Evolutionary conservation across 2,797 vertebrate species (phyloP).

Genomic region (Enoplosus armatus): DNA sequence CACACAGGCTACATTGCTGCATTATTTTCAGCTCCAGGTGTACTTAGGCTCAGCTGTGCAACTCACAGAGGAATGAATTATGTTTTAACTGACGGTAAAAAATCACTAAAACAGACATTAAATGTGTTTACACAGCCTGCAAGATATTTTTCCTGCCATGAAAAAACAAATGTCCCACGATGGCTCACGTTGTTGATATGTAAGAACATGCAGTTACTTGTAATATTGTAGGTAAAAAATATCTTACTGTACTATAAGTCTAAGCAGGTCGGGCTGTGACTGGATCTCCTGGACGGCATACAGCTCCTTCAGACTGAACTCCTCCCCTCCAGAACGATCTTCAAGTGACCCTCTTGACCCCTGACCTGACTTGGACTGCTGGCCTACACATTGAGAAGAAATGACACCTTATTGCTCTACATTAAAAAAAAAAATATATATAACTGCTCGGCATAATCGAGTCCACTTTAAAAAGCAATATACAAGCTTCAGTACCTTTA

Average conservation of each 20-base stretch:
- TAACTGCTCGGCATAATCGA: accelerated
- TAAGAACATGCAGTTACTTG: background rate
- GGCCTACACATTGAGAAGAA: slow-evolving; percentile 56
- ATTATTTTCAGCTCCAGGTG: background rate
- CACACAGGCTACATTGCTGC: no score
- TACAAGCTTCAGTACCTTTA: slow-evolving; percentile 85
- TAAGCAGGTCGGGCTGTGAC: slow-evolving; percentile 87
- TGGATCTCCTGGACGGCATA: slow-evolving; percentile 98
- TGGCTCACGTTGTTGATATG: background rate
- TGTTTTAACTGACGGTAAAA: background rate
- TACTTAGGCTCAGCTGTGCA: background rate
- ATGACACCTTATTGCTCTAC: background rate
- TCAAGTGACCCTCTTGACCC: slow-evolving; percentile 69
- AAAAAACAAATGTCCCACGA: background rate
- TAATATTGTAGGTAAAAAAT: background rate
- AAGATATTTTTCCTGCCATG: background rate
- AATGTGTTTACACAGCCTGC: background rate
- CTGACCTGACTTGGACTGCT: slow-evolving; percentile 61
- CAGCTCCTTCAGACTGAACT: slow-evolving; percentile 97
- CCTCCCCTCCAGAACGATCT: slow-evolving; percentile 80
- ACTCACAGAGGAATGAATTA: background rate
- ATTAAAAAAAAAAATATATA: background rate
- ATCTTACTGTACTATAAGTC: slow-evolving; percentile 85
- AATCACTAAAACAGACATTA: background rate
- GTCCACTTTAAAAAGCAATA: background rate